Evolutionary conservation across 2,113 vertebrate species (phyloP).

Genomic region (Boulengeromyrus knoepffleri): DNA sequence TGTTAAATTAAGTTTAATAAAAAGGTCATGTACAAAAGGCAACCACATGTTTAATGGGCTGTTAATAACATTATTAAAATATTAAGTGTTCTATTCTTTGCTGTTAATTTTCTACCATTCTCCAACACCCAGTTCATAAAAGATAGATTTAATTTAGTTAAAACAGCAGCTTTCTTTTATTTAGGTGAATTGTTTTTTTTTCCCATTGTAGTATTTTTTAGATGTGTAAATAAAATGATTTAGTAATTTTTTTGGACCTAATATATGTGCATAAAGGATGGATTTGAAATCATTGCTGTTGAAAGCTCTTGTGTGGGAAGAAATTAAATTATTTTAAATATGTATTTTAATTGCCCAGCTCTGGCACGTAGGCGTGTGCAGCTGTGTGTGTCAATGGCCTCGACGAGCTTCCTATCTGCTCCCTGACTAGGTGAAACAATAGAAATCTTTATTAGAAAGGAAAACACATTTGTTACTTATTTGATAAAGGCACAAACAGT

Average conservation of each 20-base stretch:
- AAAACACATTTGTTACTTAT: conserved; percentile 22
- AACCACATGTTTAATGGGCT: neutral
- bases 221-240: neutral
- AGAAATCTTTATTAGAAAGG: neutral
- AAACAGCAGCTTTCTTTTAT: neutral
- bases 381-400: neutral
- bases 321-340: neutral
- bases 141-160: neutral
- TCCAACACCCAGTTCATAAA: neutral
- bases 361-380: neutral
- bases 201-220: neutral
- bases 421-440: neutral
- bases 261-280: neutral
- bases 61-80: neutral
- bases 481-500: conserved; percentile 23
- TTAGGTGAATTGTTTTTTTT: neutral
- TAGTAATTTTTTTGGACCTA: neutral
- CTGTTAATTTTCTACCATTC: conserved; percentile 7
- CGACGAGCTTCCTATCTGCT: neutral
- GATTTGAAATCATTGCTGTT: neutral
- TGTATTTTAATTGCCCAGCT: neutral
- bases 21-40: neutral
- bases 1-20: neutral
- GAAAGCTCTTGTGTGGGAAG: neutral
- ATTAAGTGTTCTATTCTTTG: neutral